These are phyloP conservation scores for Serranus cabrilla DNA, from an alignment of 2,797 vertebrate species.

Conservation along the genomic window DNA sequence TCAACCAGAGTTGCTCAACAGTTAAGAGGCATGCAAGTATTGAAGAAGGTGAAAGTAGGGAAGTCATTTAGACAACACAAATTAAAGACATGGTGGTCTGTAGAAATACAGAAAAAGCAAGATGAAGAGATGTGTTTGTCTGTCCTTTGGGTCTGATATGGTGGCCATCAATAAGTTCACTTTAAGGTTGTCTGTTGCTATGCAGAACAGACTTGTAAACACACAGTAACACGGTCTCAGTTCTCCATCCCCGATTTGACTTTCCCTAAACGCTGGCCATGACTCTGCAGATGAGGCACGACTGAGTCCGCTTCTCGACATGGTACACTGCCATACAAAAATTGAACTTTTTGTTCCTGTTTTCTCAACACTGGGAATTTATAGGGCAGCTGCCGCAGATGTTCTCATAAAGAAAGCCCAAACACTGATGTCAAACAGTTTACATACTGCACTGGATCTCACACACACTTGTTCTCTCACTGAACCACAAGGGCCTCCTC, in stretches of 20 bases:
- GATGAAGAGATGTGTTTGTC: conserved; percentile 5
- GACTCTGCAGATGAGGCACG: conserved; percentile 74
- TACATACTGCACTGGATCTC: conserved; percentile 79
- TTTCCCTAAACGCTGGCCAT: conserved; percentile 72
- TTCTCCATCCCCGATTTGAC: conserved; percentile 77
- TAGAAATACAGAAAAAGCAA: conserved; percentile 17
- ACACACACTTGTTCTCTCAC: conserved; percentile 78
- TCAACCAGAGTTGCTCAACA: conserved; percentile 10
- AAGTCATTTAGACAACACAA: background rate
- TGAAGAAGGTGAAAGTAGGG: conserved; percentile 4
- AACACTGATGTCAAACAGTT: conserved; percentile 87
- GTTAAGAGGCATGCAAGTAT: background rate
- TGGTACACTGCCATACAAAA: conserved; percentile 87
- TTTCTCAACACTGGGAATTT: conserved; percentile 85
- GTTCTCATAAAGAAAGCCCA: conserved; percentile 86
- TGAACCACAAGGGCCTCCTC: conserved; percentile 67
- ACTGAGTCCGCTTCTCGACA: conserved; percentile 69
- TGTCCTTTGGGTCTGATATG: conserved; percentile 30
- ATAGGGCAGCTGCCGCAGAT: conserved; percentile 88
- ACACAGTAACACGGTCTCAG: conserved; percentile 57
- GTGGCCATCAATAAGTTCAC: conserved; percentile 36
- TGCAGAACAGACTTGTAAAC: conserved; percentile 63
- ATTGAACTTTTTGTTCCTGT: conserved; percentile 85
- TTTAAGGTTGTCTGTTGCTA: conserved; percentile 58
- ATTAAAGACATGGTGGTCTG: conserved; percentile 25